These are phyloP conservation scores for Ceratina calcarata DNA, from an alignment of 1,140 invertebrate species.

Conservation along the genomic window DNA sequence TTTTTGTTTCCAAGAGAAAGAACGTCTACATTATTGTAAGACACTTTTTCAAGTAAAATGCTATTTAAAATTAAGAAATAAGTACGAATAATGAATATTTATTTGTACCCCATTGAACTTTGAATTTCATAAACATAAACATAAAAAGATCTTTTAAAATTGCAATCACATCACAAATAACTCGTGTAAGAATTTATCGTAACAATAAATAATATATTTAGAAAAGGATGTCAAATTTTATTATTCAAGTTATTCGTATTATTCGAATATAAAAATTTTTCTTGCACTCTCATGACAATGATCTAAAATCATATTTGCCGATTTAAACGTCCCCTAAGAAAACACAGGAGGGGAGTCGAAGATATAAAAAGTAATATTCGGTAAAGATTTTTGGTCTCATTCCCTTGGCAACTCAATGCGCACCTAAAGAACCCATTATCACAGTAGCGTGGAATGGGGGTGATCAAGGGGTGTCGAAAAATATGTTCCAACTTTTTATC, in stretches of 20 bases:
- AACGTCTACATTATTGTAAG: not conserved
- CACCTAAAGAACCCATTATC: constrained; percentile 61
- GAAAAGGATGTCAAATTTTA: not conserved
- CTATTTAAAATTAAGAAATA: not conserved
- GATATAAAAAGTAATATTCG: constrained; percentile 59
- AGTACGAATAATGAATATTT: too few species aligned
- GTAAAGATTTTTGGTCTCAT: constrained; percentile 48
- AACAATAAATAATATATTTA: too few species aligned
- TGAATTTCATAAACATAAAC: too few species aligned
- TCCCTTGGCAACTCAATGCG: constrained; percentile 34
- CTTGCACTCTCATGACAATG: not conserved
- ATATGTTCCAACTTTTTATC: constrained; percentile 73
- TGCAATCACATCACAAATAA: too few species aligned
- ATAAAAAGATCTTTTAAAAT: too few species aligned
- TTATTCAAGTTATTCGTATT: too few species aligned
- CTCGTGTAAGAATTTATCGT: too few species aligned
- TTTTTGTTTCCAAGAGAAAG: not conserved
- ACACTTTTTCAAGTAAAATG: not conserved
- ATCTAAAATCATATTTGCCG: constrained; percentile 46
- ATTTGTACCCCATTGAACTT: too few species aligned
- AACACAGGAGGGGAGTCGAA: constrained; percentile 23
- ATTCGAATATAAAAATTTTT: too few species aligned
- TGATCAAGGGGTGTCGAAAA: constrained; percentile 65
- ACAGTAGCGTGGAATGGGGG: constrained; percentile 31
- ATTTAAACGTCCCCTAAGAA: constrained; percentile 49